Percentiles rank a stretch among this genome's conserved stretches.
phyloP scores from a whole-genome alignment of 2,113 vertebrate species.

The Chionis minor region DNA sequence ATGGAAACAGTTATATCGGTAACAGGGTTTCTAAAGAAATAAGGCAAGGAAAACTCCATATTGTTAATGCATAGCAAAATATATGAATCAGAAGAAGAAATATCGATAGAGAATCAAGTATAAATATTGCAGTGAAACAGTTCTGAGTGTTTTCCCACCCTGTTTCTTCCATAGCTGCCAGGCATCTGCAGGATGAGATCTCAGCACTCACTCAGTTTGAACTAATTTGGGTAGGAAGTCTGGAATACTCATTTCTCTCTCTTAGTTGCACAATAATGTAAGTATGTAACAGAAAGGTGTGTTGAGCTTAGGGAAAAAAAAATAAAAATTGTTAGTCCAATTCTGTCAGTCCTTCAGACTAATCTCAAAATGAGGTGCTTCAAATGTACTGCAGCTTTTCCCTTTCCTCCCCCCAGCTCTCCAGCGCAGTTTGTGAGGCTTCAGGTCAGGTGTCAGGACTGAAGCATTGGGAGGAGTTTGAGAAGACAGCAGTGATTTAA shows the following conservation, averaged over 20 bases:
- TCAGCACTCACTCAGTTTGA: background rate
- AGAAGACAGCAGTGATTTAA: background rate
- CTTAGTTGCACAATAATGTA: background rate
- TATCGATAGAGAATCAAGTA: background rate
- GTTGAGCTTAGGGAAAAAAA: background rate
- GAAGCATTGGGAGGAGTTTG: background rate
- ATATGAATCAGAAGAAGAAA: background rate
- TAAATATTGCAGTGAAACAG: background rate
- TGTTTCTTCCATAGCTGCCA: background rate
- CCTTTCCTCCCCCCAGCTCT: background rate
- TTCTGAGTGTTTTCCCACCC: background rate
- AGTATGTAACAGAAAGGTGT: background rate
- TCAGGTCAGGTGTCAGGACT: background rate
- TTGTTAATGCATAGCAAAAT: background rate
- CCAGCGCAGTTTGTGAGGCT: background rate
- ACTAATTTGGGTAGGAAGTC: background rate
- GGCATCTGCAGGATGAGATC: background rate
- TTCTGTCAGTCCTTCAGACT: background rate
- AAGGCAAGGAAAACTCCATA: background rate
- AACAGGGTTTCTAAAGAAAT: background rate
- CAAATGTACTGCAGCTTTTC: background rate
- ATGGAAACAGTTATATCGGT: background rate
- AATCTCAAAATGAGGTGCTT: background rate
- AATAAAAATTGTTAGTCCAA: too few species aligned
- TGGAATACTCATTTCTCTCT: background rate